These are phyloP conservation scores for Piliocolobus tephrosceles DNA, from an alignment of 2,113 vertebrate genomes.

Conservation along the genomic window DNA sequence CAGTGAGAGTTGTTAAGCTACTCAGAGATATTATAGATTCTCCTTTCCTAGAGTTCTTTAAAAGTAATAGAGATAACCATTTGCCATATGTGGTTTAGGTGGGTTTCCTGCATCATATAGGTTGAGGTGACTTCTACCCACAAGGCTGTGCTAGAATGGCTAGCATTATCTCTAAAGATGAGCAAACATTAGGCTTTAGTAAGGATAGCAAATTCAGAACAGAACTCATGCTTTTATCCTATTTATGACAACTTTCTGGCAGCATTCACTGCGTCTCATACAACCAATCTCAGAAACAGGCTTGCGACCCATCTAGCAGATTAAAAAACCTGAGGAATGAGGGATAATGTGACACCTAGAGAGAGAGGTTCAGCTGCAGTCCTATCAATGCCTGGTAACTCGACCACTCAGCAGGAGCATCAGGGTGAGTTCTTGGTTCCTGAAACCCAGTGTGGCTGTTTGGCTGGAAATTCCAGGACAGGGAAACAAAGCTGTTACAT, in stretches of 20 bases:
- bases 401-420: background rate
- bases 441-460: background rate
- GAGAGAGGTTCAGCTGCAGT: background rate
- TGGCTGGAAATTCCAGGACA: background rate
- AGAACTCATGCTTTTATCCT: background rate
- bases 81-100: background rate
- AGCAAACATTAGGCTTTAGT: background rate
- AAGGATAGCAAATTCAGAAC: background rate
- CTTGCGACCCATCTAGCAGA: background rate
- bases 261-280: background rate
- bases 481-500: background rate
- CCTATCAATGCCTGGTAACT: background rate
- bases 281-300: background rate
- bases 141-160: background rate
- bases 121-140: background rate
- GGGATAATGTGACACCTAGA: background rate
- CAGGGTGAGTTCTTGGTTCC: background rate
- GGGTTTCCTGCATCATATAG: background rate
- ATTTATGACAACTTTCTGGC: background rate
- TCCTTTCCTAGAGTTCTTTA: background rate
- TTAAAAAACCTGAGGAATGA: background rate
- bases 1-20: conserved; percentile 2
- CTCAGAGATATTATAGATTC: background rate
- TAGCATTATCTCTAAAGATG: background rate
- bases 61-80: background rate